Evolutionary conservation across 1,140 invertebrate species (phyloP), one percentile per base, ranked within the genome.

Genomic region (Glossosoma conforme): DNA sequence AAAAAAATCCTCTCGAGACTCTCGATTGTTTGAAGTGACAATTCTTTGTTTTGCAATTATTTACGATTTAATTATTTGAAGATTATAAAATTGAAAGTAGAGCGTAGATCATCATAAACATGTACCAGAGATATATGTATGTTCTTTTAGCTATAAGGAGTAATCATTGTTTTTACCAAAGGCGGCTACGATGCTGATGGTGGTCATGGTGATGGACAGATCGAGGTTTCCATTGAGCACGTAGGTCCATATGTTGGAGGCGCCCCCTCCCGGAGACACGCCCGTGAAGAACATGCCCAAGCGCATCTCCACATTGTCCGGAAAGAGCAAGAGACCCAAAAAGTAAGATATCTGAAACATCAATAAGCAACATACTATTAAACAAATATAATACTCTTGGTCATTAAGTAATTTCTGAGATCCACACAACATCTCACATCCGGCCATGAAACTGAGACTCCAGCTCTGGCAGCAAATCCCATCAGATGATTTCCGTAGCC

Each of bases 191-290:
- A 88, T 94, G 50, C 89, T 89, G 40, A 97, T 77, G 17, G 91
- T 86, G 0, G 94, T 97, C 91, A 97, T 93, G 4, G 92, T 86
- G 43, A 97, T 81, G 1, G 89, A 93, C 4, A 97, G 76, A 72
- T 92, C 84, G 0, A 95, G 75, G 73, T 96, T 96, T 4, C 90
- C 93, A 22, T 83, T 86, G 0, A 97, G 67, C 21, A 94, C 78
- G 49, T 89, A 80, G 1, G 91, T 90, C 91, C 93, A 97, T 58
- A 95, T 92, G 66, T 97, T 97, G n/a, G 91, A 95, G 9, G 92
- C 90, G 1, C 92, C 93, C 1, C 93, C 93, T 21, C 87, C 92
- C 11, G 93, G 93, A 46, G 87, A 84, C 37, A 92, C 88, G 1
- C 92, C 93, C 2, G 89, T 89, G 60, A 93, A 90, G 71, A 97